phyloP scores from a whole-genome alignment of 1,140 invertebrate species.

The Leptinotarsa lineolata region DNA sequence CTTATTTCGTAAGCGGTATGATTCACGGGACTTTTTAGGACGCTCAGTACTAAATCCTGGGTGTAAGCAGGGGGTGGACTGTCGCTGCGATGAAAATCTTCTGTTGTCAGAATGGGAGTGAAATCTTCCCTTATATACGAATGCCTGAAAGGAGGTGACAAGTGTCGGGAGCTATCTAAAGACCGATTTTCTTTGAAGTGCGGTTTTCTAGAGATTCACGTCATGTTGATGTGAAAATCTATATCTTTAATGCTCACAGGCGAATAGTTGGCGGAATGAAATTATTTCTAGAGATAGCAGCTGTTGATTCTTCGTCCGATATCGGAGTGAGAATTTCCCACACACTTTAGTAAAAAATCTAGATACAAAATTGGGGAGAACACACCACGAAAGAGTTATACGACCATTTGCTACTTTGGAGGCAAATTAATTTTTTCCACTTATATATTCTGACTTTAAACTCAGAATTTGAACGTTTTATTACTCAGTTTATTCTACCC shows the following conservation, averaged over 20 bases:
- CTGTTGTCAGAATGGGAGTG: not conserved
- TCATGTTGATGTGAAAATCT: not conserved
- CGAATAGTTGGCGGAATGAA: not conserved
- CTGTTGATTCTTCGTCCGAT: no score
- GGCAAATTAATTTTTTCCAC: no score
- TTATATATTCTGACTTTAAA: no score
- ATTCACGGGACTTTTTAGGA: constrained; percentile 63
- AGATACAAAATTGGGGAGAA: no score
- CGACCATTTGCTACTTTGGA: no score
- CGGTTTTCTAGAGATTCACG: not conserved
- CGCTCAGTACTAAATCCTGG: constrained; percentile 64
- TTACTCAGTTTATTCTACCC: no score
- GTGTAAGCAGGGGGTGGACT: not conserved
- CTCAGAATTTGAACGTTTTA: no score
- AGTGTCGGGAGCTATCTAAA: not conserved
- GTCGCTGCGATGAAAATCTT: constrained; percentile 13
- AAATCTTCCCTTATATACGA: constrained; percentile 27
- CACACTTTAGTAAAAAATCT: no score
- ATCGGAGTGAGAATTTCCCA: no score
- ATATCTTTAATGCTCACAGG: no score
- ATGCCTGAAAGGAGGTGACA: constrained; percentile 10
- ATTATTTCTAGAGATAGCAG: not conserved
- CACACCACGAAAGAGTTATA: no score
- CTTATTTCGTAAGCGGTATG: constrained; percentile 47
- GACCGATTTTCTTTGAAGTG: not conserved